Evolutionary conservation across 2,113 vertebrate species (phyloP).

Genomic region (Nesoenas mayeri): DNA sequence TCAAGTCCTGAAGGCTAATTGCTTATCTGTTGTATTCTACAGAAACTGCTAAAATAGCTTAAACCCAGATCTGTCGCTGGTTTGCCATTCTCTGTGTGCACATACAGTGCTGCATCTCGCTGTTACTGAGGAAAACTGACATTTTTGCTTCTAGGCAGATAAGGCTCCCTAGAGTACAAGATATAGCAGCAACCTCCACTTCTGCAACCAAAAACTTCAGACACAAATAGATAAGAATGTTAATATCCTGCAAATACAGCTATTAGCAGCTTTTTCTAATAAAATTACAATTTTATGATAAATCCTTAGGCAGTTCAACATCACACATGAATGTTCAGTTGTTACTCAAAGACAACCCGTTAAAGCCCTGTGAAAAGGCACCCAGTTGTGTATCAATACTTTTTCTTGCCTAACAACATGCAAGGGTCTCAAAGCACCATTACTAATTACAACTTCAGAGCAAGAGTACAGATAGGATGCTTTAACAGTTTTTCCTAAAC

Average conservation of each 20-base stretch:
- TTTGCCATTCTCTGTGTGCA: slow-evolving; percentile 24
- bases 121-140: slow-evolving; percentile 16
- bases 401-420: neutral
- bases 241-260: slow-evolving; percentile 41
- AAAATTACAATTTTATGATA: neutral
- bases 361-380: neutral
- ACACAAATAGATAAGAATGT: slow-evolving; percentile 51
- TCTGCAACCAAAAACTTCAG: slow-evolving; percentile 35
- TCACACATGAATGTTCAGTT: neutral
- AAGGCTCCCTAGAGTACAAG: slow-evolving; percentile 18
- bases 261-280: slow-evolving; percentile 58
- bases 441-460: neutral
- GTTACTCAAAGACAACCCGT: neutral
- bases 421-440: neutral
- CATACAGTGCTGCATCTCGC: neutral
- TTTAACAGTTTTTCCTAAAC: neutral
- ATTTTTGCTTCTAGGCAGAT: slow-evolving; percentile 48
- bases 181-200: slow-evolving; percentile 22
- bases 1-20: slow-evolving; percentile 29
- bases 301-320: neutral
- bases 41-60: slow-evolving; percentile 41
- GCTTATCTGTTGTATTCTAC: neutral
- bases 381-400: neutral
- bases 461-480: neutral
- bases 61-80: neutral